These are phyloP conservation scores for Lycopodina hypogea DNA, from an alignment of 37 sponge, comb jelly and placozoan species.

Conservation along the genomic window DNA sequence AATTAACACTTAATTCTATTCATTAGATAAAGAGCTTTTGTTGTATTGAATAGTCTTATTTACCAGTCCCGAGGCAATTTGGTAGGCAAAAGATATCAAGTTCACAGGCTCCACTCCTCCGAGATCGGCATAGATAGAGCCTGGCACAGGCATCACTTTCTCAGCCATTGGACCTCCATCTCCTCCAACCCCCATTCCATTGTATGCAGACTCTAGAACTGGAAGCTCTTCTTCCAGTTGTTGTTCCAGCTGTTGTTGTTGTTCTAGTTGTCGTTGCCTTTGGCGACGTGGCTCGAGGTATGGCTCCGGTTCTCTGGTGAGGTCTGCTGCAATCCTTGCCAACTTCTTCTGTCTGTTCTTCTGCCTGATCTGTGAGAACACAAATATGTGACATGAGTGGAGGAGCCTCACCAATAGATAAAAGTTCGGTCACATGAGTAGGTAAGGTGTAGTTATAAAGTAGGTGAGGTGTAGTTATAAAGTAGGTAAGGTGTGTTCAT, in stretches of 20 bases:
- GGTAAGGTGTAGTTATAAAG: too few relatives aligned
- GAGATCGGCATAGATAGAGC: conserved; percentile 46
- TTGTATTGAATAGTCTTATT: too few relatives aligned
- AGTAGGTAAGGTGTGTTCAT: too few relatives aligned
- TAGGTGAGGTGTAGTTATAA: too few relatives aligned
- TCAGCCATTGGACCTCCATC: not conserved
- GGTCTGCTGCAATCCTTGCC: not conserved
- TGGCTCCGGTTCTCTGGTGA: conserved; percentile 10
- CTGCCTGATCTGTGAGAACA: conserved; percentile 2
- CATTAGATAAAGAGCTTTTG: too few relatives aligned
- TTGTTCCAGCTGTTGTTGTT: not conserved
- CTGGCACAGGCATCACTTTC: conserved; percentile 6
- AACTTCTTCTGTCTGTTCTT: conserved; percentile 6
- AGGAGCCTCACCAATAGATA: too few relatives aligned
- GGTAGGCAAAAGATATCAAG: conserved; percentile 77
- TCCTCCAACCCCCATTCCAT: not conserved
- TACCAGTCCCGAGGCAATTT: conserved; percentile 88
- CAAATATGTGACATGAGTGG: not conserved
- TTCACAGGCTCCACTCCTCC: conserved; percentile 70
- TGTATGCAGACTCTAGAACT: not conserved
- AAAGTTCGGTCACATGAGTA: too few relatives aligned
- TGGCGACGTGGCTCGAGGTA: conserved; percentile 15
- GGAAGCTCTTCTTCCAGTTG: not conserved
- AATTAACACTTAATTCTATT: too few relatives aligned
- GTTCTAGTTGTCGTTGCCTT: not conserved